These are phyloP conservation scores for Dasyornis broadbenti DNA, from an alignment of 2,113 vertebrate species.

Conservation along the genomic window DNA sequence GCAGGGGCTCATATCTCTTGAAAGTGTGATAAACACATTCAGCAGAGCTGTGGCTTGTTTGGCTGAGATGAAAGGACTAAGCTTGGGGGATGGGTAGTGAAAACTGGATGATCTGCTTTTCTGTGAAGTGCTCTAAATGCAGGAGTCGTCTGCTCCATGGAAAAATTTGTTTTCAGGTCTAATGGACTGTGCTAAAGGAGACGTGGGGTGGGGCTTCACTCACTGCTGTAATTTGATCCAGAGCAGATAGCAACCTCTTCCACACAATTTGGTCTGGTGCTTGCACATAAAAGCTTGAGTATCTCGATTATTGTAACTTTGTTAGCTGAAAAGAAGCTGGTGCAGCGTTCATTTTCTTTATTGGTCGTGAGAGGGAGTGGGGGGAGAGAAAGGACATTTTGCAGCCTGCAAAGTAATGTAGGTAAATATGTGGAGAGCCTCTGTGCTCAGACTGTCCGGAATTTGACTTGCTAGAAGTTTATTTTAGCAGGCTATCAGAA, in stretches of 20 bases:
- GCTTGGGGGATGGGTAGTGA: slow-evolving; percentile 77
- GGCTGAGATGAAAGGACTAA: slow-evolving; percentile 80
- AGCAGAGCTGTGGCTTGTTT: slow-evolving; percentile 84
- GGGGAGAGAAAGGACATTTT: slow-evolving; percentile 18
- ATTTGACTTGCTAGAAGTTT: slow-evolving; percentile 60
- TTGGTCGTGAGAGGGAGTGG: slow-evolving; percentile 9
- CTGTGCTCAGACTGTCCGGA: slow-evolving; percentile 22
- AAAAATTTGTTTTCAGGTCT: slow-evolving; percentile 87
- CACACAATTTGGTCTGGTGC: slow-evolving; percentile 78
- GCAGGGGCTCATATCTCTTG: slow-evolving; percentile 83
- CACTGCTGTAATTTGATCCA: slow-evolving; percentile 91
- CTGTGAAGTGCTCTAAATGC: slow-evolving; percentile 80
- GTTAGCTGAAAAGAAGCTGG: slow-evolving; percentile 70
- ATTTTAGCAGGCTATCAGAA: slow-evolving; percentile 58
- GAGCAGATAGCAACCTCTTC: slow-evolving; percentile 86
- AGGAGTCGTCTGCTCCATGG: slow-evolving; percentile 83
- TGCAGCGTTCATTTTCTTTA: slow-evolving; percentile 63
- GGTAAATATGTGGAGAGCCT: slow-evolving; percentile 50
- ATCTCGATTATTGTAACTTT: slow-evolving; percentile 73
- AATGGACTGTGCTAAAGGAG: slow-evolving; percentile 85
- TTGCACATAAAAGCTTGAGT: slow-evolving; percentile 73
- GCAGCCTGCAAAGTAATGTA: slow-evolving; percentile 41
- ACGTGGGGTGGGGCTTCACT: slow-evolving; percentile 87
- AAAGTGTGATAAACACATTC: slow-evolving; percentile 90
- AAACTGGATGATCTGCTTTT: slow-evolving; percentile 78